Base-by-base conservation (phyloP, 2,797 vertebrate genomes). In the Rhinella marina region DNA sequence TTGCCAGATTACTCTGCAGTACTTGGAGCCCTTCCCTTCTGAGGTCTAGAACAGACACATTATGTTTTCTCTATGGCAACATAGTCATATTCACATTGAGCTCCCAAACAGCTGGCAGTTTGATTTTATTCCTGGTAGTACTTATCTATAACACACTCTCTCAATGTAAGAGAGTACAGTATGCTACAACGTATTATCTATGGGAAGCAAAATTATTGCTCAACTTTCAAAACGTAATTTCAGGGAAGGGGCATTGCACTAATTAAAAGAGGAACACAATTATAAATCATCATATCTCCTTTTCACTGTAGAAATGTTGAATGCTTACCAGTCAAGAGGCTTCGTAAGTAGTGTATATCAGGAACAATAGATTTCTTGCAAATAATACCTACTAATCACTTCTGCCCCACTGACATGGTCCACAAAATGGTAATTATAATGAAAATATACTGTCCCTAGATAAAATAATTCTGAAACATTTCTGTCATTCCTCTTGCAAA, bases 161-260 rank as follows among this genome's bases (percentile, higher is more conserved):
- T 0, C 57, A 11, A 72, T 19, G 17, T 3, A 80, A 70, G 21
- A 0, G 5, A 76, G 77, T 10, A 0, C 48, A 83, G 66, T 59
- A 64, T 0, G 11, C 4, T 57, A 32, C 16, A 50, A 25, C 59
- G 89, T 81, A 76, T 87, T 83, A 41, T 82, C 68, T 81, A 89
- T 72, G 77, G 54, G 80, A 85, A 85, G 50, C 0, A 29, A 86
- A 80, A 82, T 29, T 61, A 87, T 87, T 84, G 52, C 68, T 9
- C 19, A 12, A 23, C 72, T 72, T 32, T 64, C 85, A 81, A 85
- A 73, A 79, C 52, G 76, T 79, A 68, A 62, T 85, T 73, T 54
- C 14, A 76, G 32, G 17, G 1, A 73, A 73, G 27, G 32, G 19
- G 2, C 19, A 32, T 6, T 27, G 86, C 82, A 0, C 0, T 66